Base-by-base conservation (phyloP, 2,797 vertebrate species). In the Poecilia picta region DNA sequence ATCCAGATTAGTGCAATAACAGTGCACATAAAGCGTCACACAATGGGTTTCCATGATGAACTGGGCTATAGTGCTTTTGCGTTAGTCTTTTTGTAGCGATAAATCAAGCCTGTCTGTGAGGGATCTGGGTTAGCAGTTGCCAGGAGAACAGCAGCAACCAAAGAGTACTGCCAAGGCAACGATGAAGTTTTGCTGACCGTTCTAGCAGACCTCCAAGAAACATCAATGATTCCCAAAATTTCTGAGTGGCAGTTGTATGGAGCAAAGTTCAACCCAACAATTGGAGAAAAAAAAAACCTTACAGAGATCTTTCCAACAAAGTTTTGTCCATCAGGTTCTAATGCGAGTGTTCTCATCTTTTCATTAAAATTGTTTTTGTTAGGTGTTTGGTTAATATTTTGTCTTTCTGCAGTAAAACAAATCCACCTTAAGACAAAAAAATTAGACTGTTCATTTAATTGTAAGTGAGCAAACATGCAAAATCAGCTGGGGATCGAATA, bases 401-500 rank as follows among this genome's bases (percentile, higher is more conserved):
- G 64, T 25, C 11, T 43, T 11, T 70, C 68, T 70, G 41, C 39
- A 15, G 39, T n/a, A 45, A 70, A 70, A 45, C 1, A 0, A 45
- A 45, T n/a, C 39, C 12, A 1, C 25, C 39, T 25, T 15, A 3
- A 13, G 20, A 33, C 36, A 23, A 5, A 16, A 41, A 25, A 53
- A 53, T 25, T 36, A 3, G 66, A 43, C 66, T 45, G 39, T 70
- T 70, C 39, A 13, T 41, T 70, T 70, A 70, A 43, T 43, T 70
- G 23, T 43, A 70, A 45, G 12, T 43, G 36, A 68, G 36, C 20
- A 70, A 43, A 45, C 11, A 7, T n/a, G 2, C 39, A 70, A n/a
- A 45, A 43, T 70, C 41, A 70, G 39, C 12, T 45, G 23, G 39
- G 23, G 39, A 43, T 43, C 68, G 75, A 62, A 41, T 81, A 68